Conservation (phyloP, 2,888 invertebrate genomes). For the Ophion costatus region DNA sequence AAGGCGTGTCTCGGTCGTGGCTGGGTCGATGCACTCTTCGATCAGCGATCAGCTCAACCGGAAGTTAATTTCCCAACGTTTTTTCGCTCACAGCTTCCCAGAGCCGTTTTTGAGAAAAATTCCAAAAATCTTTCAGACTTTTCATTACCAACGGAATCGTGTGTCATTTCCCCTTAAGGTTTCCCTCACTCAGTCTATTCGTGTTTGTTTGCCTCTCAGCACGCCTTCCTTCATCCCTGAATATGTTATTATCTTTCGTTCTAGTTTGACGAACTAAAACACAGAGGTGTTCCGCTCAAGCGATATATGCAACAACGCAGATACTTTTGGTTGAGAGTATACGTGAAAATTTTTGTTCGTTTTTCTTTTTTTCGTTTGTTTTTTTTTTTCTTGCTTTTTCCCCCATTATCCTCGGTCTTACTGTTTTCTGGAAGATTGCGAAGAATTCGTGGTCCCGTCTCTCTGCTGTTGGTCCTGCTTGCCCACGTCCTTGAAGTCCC, state of each 20-base stretch:
- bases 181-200: neutral
- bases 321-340: constrained; percentile 62
- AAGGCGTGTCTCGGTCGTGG: neutral
- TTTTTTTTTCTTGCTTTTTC: constrained; percentile 14
- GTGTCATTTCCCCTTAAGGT: neutral
- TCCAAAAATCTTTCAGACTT: neutral
- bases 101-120: neutral
- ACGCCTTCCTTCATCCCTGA: constrained; percentile 24
- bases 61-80: constrained; percentile 11
- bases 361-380: too few relatives aligned
- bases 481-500: constrained; percentile 71
- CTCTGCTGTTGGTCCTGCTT: constrained; percentile 68
- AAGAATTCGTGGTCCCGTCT: constrained; percentile 58
- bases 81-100: neutral
- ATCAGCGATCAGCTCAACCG: neutral
- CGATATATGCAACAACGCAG: constrained; percentile 66
- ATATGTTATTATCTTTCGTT: constrained; percentile 61
- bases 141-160: neutral
- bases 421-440: constrained; percentile 65
- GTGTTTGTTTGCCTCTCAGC: neutral
- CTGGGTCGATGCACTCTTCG: neutral
- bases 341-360: constrained; percentile 41
- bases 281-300: constrained; percentile 67
- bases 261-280: constrained; percentile 67
- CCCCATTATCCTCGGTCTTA: constrained; percentile 68